phyloP scores from a whole-genome alignment of 2,888 invertebrate species.

The Tetragonisca angustula region DNA sequence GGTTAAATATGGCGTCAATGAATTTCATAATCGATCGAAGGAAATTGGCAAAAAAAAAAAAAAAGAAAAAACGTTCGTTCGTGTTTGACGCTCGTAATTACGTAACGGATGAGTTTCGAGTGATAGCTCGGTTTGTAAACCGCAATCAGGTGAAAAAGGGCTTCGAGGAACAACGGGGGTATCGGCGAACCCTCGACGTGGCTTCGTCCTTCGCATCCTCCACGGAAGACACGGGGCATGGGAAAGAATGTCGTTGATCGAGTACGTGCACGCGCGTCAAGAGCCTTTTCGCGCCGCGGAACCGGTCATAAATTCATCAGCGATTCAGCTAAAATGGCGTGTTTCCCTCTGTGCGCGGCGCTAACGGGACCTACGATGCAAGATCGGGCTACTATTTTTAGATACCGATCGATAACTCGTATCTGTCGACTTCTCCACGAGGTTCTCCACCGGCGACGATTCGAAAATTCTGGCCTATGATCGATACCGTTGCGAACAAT shows the following conservation, averaged over 20 bases:
- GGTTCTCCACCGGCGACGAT: background rate
- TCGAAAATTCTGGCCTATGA: background rate
- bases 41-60: too few species aligned
- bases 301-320: conserved; percentile 49
- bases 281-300: conserved; percentile 34
- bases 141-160: conserved; percentile 45
- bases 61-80: background rate
- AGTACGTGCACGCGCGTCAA: conserved; percentile 43
- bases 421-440: background rate
- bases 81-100: background rate
- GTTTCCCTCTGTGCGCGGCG: background rate
- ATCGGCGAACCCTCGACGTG: conserved; percentile 22
- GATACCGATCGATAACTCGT: background rate
- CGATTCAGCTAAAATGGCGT: conserved; percentile 13
- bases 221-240: conserved; percentile 44
- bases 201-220: conserved; percentile 50
- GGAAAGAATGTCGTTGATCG: conserved; percentile 67
- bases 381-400: conserved; percentile 10
- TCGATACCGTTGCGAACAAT: background rate
- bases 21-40: too few species aligned
- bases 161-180: conserved; percentile 12
- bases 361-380: conserved; percentile 28
- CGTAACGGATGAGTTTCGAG: conserved; percentile 17
- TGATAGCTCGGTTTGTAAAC: conserved; percentile 19
- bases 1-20: too few species aligned